Percentiles rank a stretch among this genome's conserved stretches.
Evolutionary conservation across 2,113 vertebrate genomes (phyloP).

Genomic region (Picathartes gymnocephalus): DNA sequence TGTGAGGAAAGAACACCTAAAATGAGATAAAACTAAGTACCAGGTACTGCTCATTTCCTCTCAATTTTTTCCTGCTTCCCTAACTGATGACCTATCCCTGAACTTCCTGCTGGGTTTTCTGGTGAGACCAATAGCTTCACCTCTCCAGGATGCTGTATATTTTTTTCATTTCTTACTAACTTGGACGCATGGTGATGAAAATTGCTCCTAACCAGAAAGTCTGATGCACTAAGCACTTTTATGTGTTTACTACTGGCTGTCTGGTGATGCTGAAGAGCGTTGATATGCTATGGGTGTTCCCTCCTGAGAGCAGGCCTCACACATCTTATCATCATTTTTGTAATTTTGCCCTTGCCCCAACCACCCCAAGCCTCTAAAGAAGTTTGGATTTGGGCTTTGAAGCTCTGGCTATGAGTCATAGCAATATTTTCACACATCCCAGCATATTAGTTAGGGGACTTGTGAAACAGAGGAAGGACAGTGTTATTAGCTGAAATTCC

Average conservation of each 20-base stretch:
- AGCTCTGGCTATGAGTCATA: not conserved
- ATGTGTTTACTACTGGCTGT: not conserved
- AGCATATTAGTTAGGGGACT: conserved; percentile 36
- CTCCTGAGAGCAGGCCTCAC: not conserved
- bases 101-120: not conserved
- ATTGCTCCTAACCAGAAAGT: not conserved
- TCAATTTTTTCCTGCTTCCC: not conserved
- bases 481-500: conserved; percentile 51
- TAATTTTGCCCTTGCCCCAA: not conserved
- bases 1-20: not conserved
- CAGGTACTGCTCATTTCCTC: not conserved
- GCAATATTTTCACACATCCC: conserved; percentile 10
- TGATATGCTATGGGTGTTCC: not conserved
- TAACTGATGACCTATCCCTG: not conserved
- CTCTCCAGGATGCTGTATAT: not conserved
- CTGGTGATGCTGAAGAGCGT: not conserved
- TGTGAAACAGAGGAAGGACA: conserved; percentile 35
- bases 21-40: not conserved
- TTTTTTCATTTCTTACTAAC: not conserved
- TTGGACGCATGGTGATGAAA: not conserved
- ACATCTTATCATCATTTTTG: not conserved
- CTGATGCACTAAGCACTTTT: not conserved
- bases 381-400: not conserved
- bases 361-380: not conserved
- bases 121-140: not conserved